These are phyloP conservation scores for Laspeyria flexula DNA, from an alignment of 2,888 invertebrate genomes.

Conservation along the genomic window DNA sequence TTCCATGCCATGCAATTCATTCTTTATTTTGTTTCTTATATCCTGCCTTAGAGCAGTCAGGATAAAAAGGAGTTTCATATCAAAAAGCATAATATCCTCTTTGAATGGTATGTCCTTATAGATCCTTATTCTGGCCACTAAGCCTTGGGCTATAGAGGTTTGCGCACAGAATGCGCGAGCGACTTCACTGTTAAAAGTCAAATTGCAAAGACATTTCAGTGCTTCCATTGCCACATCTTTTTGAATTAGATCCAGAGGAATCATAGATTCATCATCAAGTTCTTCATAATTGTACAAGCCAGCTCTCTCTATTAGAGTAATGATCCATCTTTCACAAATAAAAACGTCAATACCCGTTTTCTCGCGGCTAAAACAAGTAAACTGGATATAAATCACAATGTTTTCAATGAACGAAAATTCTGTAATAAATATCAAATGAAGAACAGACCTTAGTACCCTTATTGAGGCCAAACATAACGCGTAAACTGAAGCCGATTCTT, in stretches of 20 bases:
- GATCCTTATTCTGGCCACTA: constrained; percentile 89
- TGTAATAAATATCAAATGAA: no score
- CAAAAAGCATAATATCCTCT: constrained; percentile 92
- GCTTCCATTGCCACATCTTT: constrained; percentile 90
- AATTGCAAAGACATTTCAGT: constrained; percentile 95
- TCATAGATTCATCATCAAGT: constrained; percentile 63
- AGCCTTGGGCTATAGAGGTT: constrained; percentile 89
- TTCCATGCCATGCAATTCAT: constrained; percentile 89
- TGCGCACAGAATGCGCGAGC: constrained; percentile 78
- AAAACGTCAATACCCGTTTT: constrained; percentile 89
- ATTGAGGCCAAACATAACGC: constrained; percentile 86
- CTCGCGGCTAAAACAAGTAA: constrained; percentile 88
- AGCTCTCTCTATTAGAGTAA: constrained; percentile 88
- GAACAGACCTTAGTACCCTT: constrained; percentile 88
- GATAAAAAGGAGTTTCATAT: constrained; percentile 95
- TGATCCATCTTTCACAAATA: constrained; percentile 89
- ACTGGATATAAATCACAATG: background rate
- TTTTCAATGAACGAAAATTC: no score
- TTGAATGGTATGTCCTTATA: constrained; percentile 88
- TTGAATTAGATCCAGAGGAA: constrained; percentile 66
- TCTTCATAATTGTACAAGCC: constrained; percentile 83
- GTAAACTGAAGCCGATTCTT: constrained; percentile 75
- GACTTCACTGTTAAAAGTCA: constrained; percentile 90
- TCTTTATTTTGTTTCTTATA: constrained; percentile 88
- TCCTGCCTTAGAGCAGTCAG: constrained; percentile 93